Conservation (phyloP, 2,797 vertebrate genomes). For the Hydrophis major region DNA sequence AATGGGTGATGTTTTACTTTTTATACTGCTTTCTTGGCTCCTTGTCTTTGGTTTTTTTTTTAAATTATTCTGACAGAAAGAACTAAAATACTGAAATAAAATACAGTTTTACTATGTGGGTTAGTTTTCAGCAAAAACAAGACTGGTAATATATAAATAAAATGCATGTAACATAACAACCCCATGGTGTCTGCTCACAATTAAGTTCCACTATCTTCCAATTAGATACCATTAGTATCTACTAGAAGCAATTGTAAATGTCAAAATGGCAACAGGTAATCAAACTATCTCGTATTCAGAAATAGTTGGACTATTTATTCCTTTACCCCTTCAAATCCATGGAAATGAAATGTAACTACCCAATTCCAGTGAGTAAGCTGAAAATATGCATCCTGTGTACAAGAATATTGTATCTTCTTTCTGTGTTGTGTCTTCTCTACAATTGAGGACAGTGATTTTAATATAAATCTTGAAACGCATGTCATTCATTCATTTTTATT, state of each 20-base stretch:
- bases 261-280: background rate
- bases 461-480: background rate
- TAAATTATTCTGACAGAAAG: background rate
- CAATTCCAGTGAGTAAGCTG: background rate
- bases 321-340: background rate
- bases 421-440: background rate
- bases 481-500: too few relatives aligned
- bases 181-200: background rate
- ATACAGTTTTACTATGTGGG: background rate
- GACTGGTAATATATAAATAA: background rate
- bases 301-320: background rate
- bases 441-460: background rate
- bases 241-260: background rate
- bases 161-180: background rate
- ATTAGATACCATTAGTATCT: background rate
- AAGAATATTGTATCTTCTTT: background rate
- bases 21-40: background rate
- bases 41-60: background rate
- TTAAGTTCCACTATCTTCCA: background rate
- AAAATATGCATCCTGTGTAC: background rate
- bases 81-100: background rate
- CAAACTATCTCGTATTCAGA: background rate
- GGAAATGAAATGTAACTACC: background rate
- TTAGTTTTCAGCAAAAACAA: background rate
- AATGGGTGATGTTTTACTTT: background rate